These are phyloP conservation scores for Bembecia ichneumoniformis DNA, from an alignment of 2,888 invertebrate genomes.

Conservation along the genomic window DNA sequence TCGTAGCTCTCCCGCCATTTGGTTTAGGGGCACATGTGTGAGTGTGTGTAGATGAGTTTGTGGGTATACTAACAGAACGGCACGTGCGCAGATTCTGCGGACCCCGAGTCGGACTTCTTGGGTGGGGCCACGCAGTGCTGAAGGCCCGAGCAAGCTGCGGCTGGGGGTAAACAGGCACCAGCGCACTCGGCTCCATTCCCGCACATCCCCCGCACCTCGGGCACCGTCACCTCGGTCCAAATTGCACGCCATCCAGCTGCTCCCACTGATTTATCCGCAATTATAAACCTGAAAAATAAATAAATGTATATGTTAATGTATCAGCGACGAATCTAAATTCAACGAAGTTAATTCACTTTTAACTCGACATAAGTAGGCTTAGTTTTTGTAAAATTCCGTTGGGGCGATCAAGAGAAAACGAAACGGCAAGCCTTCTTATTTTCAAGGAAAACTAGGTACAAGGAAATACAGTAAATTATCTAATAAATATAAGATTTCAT, in stretches of 20 bases:
- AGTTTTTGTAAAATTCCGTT: too few species aligned
- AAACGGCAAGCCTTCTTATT: too few species aligned
- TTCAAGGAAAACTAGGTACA: too few species aligned
- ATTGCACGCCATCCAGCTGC: constrained; percentile 93
- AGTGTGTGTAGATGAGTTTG: neutral
- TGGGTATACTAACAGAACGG: constrained; percentile 79
- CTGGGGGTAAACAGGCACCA: constrained; percentile 50
- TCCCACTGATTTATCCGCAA: constrained; percentile 95
- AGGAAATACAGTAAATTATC: too few species aligned
- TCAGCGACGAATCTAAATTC: too few species aligned
- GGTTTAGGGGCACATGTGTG: neutral
- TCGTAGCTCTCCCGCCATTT: too few species aligned
- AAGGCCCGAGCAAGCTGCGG: constrained; percentile 55
- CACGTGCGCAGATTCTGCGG: constrained; percentile 48
- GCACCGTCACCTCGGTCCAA: constrained; percentile 91
- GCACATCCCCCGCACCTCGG: constrained; percentile 64
- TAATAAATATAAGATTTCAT: too few species aligned
- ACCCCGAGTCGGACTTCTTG: constrained; percentile 8
- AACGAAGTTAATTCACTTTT: too few species aligned
- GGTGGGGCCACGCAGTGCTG: constrained; percentile 86
- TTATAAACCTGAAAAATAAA: constrained; percentile 88
- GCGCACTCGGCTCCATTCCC: constrained; percentile 30
- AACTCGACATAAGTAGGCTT: too few species aligned
- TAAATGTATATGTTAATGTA: too few species aligned
- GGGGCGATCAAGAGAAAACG: too few species aligned